Evolutionary conservation across 2,888 invertebrate genomes (phyloP), one percentile per base, ranked within the genome.

Genomic region (Rhingia rostrata): DNA sequence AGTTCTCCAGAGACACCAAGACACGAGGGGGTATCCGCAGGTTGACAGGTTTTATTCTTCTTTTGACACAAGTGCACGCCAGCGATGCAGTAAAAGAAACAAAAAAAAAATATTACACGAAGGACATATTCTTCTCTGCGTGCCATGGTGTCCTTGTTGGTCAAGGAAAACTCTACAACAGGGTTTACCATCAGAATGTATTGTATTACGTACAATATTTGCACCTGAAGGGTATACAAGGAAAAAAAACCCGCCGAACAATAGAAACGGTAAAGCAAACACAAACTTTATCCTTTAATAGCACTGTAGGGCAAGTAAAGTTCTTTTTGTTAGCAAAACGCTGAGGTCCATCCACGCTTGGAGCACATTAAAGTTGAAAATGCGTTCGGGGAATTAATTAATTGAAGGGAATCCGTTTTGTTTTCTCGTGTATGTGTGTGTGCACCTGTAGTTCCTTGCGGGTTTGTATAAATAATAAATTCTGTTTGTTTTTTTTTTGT

Each of bases 221-320:
- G 47, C 64, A 83, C 79, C 83, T 83, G 73, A 74, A 74, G 78
- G 79, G 78, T 79, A 74, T 73, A 51, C 56, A 72, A 12, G 56
- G 22, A 22, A 22, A 22, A 22, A 22, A 22, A 22, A 22, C 1
- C 22, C 22, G 22, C 22, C 45, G 6, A 43, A 33, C 32, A 43
- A 61, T 63, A 63, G 67, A 63, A 45, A 56, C 41, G 10, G 49
- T 4, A 58, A 32, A 30, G n/a, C 51, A 22, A 75, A 53, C 51
- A 54, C 53, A 73, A 83, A 79, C 83, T 79, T 83, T 53, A 67
- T 63, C 78, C 73, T 83, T 78, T 41, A 47, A 47, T 45, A 51
- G 51, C 33, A 32, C 41, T 54, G 54, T 32, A 39, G 51, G 35
- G 32, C 45, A 45, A 41, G 54, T 51, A 60, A 53, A 63, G 43